Conservation (phyloP, 2,113 vertebrate genomes). For the Oreotragus oreotragus region DNA sequence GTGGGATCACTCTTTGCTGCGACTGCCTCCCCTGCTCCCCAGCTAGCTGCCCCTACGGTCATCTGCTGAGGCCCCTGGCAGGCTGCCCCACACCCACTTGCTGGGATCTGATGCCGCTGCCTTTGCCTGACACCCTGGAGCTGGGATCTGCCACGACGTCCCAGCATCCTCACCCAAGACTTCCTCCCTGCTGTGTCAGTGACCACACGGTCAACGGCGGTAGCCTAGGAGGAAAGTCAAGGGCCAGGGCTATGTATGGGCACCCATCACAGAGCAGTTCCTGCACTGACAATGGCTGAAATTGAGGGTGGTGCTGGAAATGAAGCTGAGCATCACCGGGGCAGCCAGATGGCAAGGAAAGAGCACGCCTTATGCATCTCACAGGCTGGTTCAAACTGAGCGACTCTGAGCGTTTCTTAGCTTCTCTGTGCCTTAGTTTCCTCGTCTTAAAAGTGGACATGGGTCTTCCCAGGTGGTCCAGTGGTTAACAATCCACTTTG, state of each 20-base stretch:
- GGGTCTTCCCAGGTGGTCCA: background rate
- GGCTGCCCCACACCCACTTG: background rate
- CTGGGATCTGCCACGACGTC: background rate
- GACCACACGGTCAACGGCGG: background rate
- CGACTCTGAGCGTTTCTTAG: background rate
- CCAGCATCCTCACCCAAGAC: background rate
- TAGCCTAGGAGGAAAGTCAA: background rate
- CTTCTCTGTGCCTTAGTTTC: background rate
- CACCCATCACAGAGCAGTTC: background rate
- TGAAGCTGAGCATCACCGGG: background rate
- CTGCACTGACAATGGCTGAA: background rate
- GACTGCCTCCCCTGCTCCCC: background rate
- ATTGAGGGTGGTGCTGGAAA: background rate
- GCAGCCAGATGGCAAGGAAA: background rate
- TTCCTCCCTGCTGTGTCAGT: background rate
- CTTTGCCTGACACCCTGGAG: background rate
- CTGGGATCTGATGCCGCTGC: background rate
- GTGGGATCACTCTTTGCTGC: background rate
- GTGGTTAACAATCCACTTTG: background rate
- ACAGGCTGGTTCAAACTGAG: background rate
- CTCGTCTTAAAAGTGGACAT: background rate
- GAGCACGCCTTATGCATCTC: background rate
- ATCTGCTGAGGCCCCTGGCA: background rate
- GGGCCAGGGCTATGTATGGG: background rate
- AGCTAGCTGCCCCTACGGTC: background rate